Base-by-base conservation (phyloP, 2,888 invertebrate genomes). In the Serripes groenlandicus region DNA sequence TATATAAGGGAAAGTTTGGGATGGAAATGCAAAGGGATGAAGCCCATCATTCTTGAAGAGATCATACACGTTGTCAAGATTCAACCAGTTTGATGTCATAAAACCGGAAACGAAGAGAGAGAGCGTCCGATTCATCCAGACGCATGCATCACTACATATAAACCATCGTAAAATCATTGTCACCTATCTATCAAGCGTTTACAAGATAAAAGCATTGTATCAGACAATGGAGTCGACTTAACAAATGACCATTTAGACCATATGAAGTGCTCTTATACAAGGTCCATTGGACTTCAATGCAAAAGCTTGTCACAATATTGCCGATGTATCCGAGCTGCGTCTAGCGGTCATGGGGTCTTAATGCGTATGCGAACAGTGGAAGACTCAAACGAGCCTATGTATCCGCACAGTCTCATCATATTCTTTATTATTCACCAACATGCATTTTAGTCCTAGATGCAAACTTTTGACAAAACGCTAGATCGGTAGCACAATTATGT, bases 111-210 rank as follows among this genome's bases (percentile, higher is more conserved):
- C 35, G 49, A 54, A 32, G 30, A 42, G 34, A 30, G 42, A 75
- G 72, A 78, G 74, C 52, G 37, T 56, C 72, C 72, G 68, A 64
- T 54, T 56, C 70, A 54, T 75, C 34, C 37, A 75, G 74, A 75
- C 64, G 58, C 69, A 82, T 75, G 78, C 78, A 78, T 78, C 82
- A 78, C 69, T 82, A 77, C 35, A 75, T 70, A 71, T 58, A 74
- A n/a, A 71, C 74, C 23, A 73, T 78, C 66, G 78, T 78, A 37
- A 71, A 56, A 35, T 70, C 58, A 70, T 58, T 70, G 76, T 70
- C 58, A 70, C 69, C 69, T 60, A 70, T 42, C 62, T 70, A 58
- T 76, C 42, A 76, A 58, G 60, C 21, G 62, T 23, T 35, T 75
- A 49, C 54, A 69, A 58, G 68, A 68, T 69, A 58, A 58, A 58